A percentile compares a stretch with the other conserved stretches of the same genome.
These are phyloP conservation scores for Diorhabda sublineata DNA, from an alignment of 1,140 invertebrate genomes.

Conservation along the genomic window DNA sequence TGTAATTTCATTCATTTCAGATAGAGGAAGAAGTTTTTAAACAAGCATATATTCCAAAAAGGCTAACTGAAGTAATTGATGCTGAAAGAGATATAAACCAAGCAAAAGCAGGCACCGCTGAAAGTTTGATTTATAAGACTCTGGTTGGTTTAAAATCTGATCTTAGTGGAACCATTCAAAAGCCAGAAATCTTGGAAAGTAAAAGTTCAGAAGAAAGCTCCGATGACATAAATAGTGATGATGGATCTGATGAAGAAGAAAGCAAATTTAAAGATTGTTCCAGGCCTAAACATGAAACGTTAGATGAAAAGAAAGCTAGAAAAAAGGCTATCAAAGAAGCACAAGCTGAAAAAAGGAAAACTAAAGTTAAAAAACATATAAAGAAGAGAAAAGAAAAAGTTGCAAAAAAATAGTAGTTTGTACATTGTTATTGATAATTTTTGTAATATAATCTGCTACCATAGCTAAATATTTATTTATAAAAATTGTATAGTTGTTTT, in stretches of 20 bases:
- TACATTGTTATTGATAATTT: conserved; percentile 1
- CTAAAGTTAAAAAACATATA: conserved; percentile 91
- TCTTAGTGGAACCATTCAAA: conserved; percentile 65
- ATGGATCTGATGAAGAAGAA: conserved; percentile 46
- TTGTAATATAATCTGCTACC: not conserved
- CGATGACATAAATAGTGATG: conserved; percentile 44
- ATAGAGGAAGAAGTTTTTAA: conserved; percentile 90
- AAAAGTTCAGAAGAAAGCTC: conserved; percentile 48
- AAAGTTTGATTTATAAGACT: conserved; percentile 78
- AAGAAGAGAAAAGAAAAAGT: conserved; percentile 84
- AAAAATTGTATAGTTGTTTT: not conserved
- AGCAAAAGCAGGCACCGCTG: conserved; percentile 68
- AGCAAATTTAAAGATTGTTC: conserved; percentile 64
- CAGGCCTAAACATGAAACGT: conserved; percentile 81
- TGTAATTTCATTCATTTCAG: conserved; percentile 26
- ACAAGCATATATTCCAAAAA: conserved; percentile 90
- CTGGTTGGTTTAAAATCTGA: conserved; percentile 79
- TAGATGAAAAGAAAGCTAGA: conserved; percentile 77
- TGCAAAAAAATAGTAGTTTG: conserved; percentile 12
- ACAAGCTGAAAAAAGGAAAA: conserved; percentile 86
- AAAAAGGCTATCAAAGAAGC: conserved; percentile 84
- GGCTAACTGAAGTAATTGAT: conserved; percentile 87
- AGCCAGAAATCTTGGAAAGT: conserved; percentile 54
- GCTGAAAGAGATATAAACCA: conserved; percentile 84
- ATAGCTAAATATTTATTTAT: not conserved